phyloP scores from a whole-genome alignment of 2,888 invertebrate genomes.

The Siphlonurus alternatus region DNA sequence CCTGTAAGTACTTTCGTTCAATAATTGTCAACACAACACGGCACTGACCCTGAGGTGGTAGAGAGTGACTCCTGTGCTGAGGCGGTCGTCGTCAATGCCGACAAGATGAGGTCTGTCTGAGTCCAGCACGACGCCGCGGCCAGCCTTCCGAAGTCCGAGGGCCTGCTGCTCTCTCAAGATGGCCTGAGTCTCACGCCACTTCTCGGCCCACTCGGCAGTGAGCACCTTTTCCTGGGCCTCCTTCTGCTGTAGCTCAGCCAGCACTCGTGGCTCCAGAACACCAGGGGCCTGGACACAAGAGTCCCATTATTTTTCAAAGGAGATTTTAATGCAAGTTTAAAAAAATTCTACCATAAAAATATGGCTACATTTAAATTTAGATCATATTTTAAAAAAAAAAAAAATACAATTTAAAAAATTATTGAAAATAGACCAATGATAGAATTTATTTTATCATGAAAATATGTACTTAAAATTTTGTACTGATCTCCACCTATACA shows the following conservation, averaged over 20 bases:
- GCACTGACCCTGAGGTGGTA: constrained; percentile 39
- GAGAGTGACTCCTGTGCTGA: constrained; percentile 79
- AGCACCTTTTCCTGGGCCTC: constrained; percentile 70
- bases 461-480: too few relatives aligned
- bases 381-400: constrained; percentile 9
- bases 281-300: constrained; percentile 9
- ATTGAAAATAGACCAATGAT: too few relatives aligned
- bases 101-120: constrained; percentile 85
- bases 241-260: constrained; percentile 74
- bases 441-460: too few relatives aligned
- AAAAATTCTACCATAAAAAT: constrained; percentile 4
- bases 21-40: too few relatives aligned
- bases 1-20: too few relatives aligned
- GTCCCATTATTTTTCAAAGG: neutral
- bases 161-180: constrained; percentile 79
- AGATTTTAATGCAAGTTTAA: constrained; percentile 4
- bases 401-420: too few relatives aligned
- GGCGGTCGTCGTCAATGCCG: constrained; percentile 76
- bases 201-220: constrained; percentile 85
- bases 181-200: constrained; percentile 81
- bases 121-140: constrained; percentile 73
- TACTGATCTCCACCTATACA: too few relatives aligned
- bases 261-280: constrained; percentile 33
- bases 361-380: constrained; percentile 6
- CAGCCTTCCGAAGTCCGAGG: constrained; percentile 69